phyloP scores from a whole-genome alignment of 2,797 vertebrate species.

The Streptopelia turtur region DNA sequence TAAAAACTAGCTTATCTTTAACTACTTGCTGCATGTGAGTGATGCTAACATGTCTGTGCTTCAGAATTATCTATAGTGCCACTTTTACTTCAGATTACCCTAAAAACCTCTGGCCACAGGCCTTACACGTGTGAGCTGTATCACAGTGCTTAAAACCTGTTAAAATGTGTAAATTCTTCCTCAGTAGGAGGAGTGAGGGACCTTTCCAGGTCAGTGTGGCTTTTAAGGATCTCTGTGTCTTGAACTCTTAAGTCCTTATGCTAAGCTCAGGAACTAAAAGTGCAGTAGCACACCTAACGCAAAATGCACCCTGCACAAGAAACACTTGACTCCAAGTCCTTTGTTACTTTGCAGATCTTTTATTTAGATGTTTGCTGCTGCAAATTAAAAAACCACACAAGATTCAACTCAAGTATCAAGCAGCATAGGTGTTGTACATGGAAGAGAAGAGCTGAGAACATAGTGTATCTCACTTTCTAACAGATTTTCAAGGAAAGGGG shows the following conservation, averaged over 20 bases:
- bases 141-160: not conserved
- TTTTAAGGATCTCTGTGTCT: not conserved
- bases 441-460: not conserved
- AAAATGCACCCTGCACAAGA: not conserved
- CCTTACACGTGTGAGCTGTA: not conserved
- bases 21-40: not conserved
- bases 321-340: not conserved
- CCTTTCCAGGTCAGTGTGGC: not conserved
- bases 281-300: not conserved
- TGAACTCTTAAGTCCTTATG: no score
- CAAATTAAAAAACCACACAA: conserved; percentile 33
- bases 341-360: conserved; percentile 65
- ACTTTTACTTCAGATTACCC: not conserved
- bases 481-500: conserved; percentile 27
- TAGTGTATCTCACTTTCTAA: conserved; percentile 8
- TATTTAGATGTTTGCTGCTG: conserved; percentile 49
- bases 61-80: not conserved
- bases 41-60: not conserved
- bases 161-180: not conserved
- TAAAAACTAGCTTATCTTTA: not conserved
- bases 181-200: not conserved
- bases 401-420: conserved; percentile 29
- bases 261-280: not conserved
- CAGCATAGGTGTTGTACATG: not conserved
- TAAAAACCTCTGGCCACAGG: not conserved